Base-by-base conservation (phyloP, 92 coral and sea anemone species). In the Hydrozoanthus gracilis region DNA sequence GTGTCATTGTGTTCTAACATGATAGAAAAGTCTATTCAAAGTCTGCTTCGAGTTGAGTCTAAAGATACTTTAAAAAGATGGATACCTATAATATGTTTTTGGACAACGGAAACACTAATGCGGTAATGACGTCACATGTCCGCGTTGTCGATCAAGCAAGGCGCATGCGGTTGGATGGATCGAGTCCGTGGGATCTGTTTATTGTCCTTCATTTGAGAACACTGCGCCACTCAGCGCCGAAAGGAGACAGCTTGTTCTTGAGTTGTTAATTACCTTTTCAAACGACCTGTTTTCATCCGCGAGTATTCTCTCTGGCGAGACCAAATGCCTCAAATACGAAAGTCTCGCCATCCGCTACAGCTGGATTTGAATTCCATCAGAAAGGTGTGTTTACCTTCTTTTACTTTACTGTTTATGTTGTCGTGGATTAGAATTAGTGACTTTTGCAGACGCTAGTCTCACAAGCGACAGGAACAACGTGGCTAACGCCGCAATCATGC, bases 401-500 rank as follows among this genome's bases (percentile, higher is more conserved):
- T 80, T 80, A 9, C 74, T 48, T 20, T 65, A 74, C 61, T 80
- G 85, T 80, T 80, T 80, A 80, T 80, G 74, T 80, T 80, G 85
- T 80, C 85, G 46, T 17, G 85, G 85, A 80, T 80, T 80, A 80
- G 85, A 80, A 74, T 64, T 80, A 80, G 85, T 65, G 85, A 80
- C 39, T 80, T 80, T 80, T 47, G 16, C 85, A 80, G 85, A 80
- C 69, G 73, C 17, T 78, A 12, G 27, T 14, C 12, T 52, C 14
- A 4, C 14, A 18, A 65, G 60, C 45, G 49, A 20, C 85, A 64
- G 54, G 14, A 67, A 64, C 58, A 80, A 20, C 16, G 73, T 18
- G 44, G 13, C 12, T 65, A 35, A 64, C 39, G 39, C 39, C 39
- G 39, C 39, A 27, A 27, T 27, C 39, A 50, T 61, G 64, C 49